These are phyloP conservation scores for Elephantulus edwardii DNA, from an alignment of 2,113 vertebrate species.

Conservation along the genomic window DNA sequence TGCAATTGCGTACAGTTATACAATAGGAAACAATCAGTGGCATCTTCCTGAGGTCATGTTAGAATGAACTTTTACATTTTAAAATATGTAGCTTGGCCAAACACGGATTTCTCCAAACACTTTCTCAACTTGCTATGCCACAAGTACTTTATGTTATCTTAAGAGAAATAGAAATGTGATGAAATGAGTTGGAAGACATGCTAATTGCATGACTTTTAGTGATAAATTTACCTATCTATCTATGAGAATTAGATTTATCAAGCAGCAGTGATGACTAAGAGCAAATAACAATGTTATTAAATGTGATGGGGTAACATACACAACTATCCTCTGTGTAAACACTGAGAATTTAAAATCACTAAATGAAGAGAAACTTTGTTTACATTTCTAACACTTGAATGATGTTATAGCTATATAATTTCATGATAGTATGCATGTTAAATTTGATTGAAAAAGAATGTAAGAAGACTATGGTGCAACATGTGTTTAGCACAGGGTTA, in stretches of 20 bases:
- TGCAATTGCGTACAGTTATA: not conserved
- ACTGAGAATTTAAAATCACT: conserved; percentile 25
- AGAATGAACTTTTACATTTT: not conserved
- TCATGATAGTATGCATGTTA: not conserved
- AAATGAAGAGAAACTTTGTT: conserved; percentile 27
- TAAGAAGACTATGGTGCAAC: not conserved
- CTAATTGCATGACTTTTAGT: conserved; percentile 8
- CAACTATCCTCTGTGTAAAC: not conserved
- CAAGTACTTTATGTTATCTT: not conserved
- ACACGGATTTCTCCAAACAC: not conserved
- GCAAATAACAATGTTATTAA: conserved; percentile 7
- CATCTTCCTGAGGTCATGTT: not conserved
- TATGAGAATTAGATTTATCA: conserved; percentile 41
- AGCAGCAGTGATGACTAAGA: conserved; percentile 48
- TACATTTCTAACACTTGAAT: not conserved
- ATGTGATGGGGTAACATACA: conserved; percentile 22
- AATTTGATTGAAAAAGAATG: conserved; percentile 20
- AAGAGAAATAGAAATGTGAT: conserved; percentile 17
- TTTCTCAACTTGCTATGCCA: conserved; percentile 36
- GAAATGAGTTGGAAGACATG: conserved; percentile 38
- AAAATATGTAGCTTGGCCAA: conserved; percentile 27
- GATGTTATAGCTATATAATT: not conserved
- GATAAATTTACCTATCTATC: not conserved
- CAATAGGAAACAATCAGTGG: not conserved
- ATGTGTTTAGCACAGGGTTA: not conserved